phyloP scores from a whole-genome alignment of 2,113 vertebrate genomes.

The Toxostoma redivivum region DNA sequence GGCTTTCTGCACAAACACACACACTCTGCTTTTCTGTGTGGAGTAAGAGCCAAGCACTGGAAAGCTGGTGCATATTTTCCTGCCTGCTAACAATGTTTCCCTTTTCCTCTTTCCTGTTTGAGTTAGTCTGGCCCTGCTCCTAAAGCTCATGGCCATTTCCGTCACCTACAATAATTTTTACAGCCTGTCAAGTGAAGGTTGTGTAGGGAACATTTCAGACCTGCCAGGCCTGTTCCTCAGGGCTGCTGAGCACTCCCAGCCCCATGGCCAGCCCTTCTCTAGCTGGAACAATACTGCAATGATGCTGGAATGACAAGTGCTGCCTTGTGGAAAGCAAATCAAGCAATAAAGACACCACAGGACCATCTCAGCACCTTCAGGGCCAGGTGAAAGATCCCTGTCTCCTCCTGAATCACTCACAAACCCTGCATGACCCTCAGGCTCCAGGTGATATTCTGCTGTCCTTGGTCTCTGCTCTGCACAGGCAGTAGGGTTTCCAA shows the following conservation, averaged over 20 bases:
- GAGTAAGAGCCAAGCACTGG: neutral
- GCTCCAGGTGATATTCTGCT: neutral
- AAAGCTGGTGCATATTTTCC: neutral
- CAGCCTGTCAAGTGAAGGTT: neutral
- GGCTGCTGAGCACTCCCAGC: neutral
- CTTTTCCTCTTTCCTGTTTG: conserved; percentile 33
- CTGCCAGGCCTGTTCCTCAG: neutral
- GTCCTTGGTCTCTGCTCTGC: neutral
- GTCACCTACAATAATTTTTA: neutral
- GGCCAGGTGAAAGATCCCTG: neutral
- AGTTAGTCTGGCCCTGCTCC: neutral
- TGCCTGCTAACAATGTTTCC: neutral
- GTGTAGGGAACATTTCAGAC: neutral
- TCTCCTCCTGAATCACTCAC: fast-evolving
- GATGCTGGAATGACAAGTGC: neutral
- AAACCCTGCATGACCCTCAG: neutral
- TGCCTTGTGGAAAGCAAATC: neutral
- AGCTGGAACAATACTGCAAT: neutral
- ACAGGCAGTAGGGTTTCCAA: neutral
- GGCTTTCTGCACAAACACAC: neutral
- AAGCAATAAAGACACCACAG: neutral
- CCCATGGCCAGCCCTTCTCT: neutral
- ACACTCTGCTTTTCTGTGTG: neutral
- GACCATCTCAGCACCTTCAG: neutral
- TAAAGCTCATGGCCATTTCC: neutral